Percentiles rank a stretch among this genome's conserved stretches.
Conservation (phyloP, 2,888 invertebrate genomes). For the Toxonevra muliebris region DNA sequence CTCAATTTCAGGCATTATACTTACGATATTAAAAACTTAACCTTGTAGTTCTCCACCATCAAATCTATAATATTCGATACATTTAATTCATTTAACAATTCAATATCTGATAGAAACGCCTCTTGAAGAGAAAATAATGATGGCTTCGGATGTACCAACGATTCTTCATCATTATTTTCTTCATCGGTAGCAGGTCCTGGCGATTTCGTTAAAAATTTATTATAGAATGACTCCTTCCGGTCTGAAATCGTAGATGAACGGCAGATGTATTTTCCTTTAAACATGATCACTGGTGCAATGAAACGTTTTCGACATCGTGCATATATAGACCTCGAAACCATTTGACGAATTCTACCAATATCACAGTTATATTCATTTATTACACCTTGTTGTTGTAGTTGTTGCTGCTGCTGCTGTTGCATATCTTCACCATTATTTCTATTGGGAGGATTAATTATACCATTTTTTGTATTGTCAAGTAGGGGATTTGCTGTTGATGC, state of each 20-base stretch:
- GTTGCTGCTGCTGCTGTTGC: slow-evolving; percentile 23
- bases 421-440: slow-evolving; percentile 8
- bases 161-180: slow-evolving; percentile 59
- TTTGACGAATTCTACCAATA: slow-evolving; percentile 69
- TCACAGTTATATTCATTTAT: slow-evolving; percentile 72
- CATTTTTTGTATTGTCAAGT: slow-evolving; percentile 7
- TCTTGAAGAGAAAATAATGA: slow-evolving; percentile 60
- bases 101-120: slow-evolving; percentile 70
- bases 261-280: slow-evolving; percentile 76
- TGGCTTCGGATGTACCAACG: slow-evolving; percentile 50
- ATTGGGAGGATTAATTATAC: slow-evolving; percentile 18
- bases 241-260: slow-evolving; percentile 80
- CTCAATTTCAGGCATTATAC: slow-evolving; percentile 52
- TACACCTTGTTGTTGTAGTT: slow-evolving; percentile 60
- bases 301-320: slow-evolving; percentile 81
- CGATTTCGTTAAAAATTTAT: slow-evolving; percentile 68
- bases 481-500: slow-evolving; percentile 41
- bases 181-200: slow-evolving; percentile 46
- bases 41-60: slow-evolving; percentile 86
- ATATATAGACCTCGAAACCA: slow-evolving; percentile 74
- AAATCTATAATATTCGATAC: slow-evolving; percentile 81
- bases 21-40: slow-evolving; percentile 83
- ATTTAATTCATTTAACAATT: slow-evolving; percentile 74
- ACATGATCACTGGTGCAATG: slow-evolving; percentile 80
- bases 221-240: slow-evolving; percentile 77